Conservation (phyloP, 2,888 invertebrate species). For the Acronicta aceris region DNA sequence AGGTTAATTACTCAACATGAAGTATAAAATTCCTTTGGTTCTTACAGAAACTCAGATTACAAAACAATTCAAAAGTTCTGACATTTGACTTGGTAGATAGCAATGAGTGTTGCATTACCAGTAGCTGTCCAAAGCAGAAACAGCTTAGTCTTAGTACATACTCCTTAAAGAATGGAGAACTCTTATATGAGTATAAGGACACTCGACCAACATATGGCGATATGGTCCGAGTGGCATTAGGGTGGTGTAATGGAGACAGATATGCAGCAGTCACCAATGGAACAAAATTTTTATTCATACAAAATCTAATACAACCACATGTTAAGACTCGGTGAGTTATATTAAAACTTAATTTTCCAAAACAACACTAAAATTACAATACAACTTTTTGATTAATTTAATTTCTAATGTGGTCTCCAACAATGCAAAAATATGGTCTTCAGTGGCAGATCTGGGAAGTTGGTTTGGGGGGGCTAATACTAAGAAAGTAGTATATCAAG, state of each 20-base stretch:
- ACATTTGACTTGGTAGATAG: constrained; percentile 79
- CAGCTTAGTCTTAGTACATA: constrained; percentile 66
- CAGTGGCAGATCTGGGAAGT: too few species aligned
- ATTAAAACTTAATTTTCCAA: neutral
- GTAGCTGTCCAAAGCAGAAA: constrained; percentile 38
- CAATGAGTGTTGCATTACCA: constrained; percentile 77
- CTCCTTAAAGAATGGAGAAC: constrained; percentile 72
- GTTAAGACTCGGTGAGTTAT: constrained; percentile 69
- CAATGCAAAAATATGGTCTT: too few species aligned
- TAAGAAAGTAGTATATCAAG: too few species aligned
- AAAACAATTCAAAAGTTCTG: constrained; percentile 63
- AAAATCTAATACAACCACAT: constrained; percentile 76
- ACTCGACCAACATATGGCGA: constrained; percentile 33
- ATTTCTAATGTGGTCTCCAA: too few species aligned
- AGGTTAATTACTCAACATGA: neutral
- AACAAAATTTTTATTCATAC: constrained; percentile 73
- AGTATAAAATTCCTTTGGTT: constrained; percentile 35
- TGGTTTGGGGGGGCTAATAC: too few species aligned
- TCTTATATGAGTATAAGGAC: constrained; percentile 64
- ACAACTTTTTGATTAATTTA: too few species aligned
- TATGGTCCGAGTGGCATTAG: constrained; percentile 76
- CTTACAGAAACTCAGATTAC: constrained; percentile 73
- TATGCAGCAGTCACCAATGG: constrained; percentile 83
- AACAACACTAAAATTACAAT: too few species aligned
- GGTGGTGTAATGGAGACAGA: constrained; percentile 75